A percentile compares a stretch with the other conserved stretches of the same genome.
Evolutionary conservation across 1,140 invertebrate genomes (phyloP).

Genomic region (Thaumatotibia leucotreta): DNA sequence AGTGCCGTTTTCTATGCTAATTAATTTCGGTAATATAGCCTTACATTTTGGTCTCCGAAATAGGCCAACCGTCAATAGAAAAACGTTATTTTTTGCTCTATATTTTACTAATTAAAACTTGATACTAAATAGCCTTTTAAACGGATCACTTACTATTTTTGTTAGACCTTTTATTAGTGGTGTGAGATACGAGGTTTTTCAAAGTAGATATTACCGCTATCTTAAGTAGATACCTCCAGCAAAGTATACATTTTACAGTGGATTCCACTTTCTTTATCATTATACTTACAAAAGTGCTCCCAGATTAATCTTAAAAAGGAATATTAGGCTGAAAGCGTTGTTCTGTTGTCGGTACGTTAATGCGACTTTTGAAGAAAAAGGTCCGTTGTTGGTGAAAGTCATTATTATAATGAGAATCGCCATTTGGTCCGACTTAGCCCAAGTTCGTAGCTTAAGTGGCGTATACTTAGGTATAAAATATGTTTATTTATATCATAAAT

Average conservation of each 20-base stretch:
- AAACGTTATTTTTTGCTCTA: too few species aligned
- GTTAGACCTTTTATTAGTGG: too few species aligned
- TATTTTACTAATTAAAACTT: too few species aligned
- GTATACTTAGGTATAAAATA: slow-evolving; percentile 4
- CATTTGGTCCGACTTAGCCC: slow-evolving; percentile 31
- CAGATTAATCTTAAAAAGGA: slow-evolving; percentile 9
- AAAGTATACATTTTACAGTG: background rate
- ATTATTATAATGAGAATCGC: slow-evolving; percentile 62
- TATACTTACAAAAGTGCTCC: background rate
- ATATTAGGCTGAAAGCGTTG: slow-evolving; percentile 11
- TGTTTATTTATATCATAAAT: background rate
- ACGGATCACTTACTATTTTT: too few species aligned
- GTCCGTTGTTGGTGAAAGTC: slow-evolving; percentile 43
- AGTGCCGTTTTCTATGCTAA: too few species aligned
- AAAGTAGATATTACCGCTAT: too few species aligned
- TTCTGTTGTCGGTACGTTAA: slow-evolving; percentile 39
- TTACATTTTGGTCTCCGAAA: too few species aligned
- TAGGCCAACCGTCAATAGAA: too few species aligned
- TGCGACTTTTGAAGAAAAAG: slow-evolving; percentile 49
- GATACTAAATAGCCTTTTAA: too few species aligned
- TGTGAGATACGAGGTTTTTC: too few species aligned
- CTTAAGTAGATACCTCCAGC: too few species aligned
- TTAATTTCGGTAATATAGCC: too few species aligned
- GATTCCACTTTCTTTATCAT: background rate
- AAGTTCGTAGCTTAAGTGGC: slow-evolving; percentile 25